These are phyloP conservation scores for Anguilla marmorata DNA, from an alignment of 2,797 vertebrate species.

Conservation along the genomic window DNA sequence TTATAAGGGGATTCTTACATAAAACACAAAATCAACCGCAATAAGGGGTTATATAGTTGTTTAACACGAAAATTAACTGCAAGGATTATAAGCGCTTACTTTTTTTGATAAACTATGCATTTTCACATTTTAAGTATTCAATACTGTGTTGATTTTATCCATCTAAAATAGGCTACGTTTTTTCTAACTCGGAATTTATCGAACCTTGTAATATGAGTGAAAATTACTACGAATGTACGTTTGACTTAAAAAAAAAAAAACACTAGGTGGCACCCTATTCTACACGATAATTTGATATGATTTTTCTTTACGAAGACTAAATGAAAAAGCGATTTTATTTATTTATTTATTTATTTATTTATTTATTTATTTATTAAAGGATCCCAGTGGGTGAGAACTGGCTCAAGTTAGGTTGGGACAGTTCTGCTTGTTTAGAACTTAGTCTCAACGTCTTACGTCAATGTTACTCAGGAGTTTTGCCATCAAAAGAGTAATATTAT, in stretches of 20 bases:
- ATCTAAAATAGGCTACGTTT: not conserved
- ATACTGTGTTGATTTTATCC: not conserved
- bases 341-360: not conserved
- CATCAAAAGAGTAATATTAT: too few relatives aligned
- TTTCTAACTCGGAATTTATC: not conserved
- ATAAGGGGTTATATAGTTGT: too few relatives aligned
- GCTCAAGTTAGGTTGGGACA: too few relatives aligned
- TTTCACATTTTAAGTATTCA: not conserved
- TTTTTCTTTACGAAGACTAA: not conserved
- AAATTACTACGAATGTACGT: not conserved
- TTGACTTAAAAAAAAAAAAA: not conserved
- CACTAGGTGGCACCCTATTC: conserved; percentile 5
- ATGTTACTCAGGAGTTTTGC: too few relatives aligned
- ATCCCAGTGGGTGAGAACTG: too few relatives aligned
- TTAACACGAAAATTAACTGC: too few relatives aligned
- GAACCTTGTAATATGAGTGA: not conserved
- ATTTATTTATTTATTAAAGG: not conserved
- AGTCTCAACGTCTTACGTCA: too few relatives aligned
- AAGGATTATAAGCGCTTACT: too few relatives aligned
- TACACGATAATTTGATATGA: not conserved
- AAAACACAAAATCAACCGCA: too few relatives aligned
- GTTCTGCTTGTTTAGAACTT: too few relatives aligned
- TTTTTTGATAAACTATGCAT: too few relatives aligned
- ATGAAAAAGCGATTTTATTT: not conserved
- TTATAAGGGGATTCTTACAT: not conserved